Percentiles rank a stretch among this genome's conserved stretches.
Evolutionary conservation across 2,888 invertebrate species (phyloP).

Genomic region (Pyrocoelia pectoralis): DNA sequence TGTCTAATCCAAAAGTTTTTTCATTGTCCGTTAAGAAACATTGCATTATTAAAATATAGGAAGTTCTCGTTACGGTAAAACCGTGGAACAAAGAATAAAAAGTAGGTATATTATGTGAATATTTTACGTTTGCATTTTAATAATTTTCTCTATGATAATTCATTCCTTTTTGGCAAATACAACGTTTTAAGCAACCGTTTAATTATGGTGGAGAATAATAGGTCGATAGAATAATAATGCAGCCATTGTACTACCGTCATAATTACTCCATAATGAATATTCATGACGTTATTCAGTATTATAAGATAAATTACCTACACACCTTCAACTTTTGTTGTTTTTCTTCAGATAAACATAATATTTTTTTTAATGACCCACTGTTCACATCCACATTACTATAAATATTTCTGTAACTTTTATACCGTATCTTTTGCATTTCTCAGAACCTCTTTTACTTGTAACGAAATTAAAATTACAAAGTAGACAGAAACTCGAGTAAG

Average conservation of each 20-base stretch:
- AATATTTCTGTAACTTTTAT: background rate
- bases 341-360: no score
- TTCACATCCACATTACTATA: background rate
- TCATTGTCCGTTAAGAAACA: no score
- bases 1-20: no score
- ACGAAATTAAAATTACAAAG: background rate
- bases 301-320: no score
- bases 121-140: no score
- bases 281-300: background rate
- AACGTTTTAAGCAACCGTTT: background rate
- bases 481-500: background rate
- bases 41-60: no score
- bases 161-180: background rate
- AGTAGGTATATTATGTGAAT: no score
- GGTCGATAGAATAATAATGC: background rate
- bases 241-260: slow-evolving; percentile 1
- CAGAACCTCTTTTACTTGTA: background rate
- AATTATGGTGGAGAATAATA: background rate
- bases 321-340: background rate
- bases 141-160: background rate
- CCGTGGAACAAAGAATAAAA: no score
- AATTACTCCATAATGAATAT: background rate
- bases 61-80: no score
- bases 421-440: background rate
- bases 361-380: background rate